phyloP scores from a whole-genome alignment of 2,113 vertebrate species.

The Oryzias woworae region DNA sequence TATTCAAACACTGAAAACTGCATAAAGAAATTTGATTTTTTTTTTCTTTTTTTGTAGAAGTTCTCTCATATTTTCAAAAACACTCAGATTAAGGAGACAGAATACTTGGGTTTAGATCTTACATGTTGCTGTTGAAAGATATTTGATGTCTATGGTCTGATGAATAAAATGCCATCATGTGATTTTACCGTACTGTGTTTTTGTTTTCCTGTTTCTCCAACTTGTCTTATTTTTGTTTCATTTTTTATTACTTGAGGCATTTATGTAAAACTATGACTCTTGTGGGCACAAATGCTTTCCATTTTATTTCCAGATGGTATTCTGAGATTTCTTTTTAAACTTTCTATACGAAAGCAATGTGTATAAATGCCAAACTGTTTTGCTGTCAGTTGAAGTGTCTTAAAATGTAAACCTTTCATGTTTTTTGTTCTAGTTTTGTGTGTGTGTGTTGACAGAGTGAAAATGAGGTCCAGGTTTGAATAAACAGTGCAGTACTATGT shows the following conservation, averaged over 20 bases:
- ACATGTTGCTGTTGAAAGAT: slow-evolving; percentile 16
- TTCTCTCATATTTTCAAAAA: slow-evolving; percentile 5
- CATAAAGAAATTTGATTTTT: not conserved
- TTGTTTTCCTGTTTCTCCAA: slow-evolving; percentile 12
- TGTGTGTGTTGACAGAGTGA: slow-evolving; percentile 24
- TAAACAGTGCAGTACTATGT: slow-evolving; percentile 48
- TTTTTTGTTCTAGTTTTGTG: slow-evolving; percentile 15
- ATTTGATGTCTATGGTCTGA: slow-evolving; percentile 9
- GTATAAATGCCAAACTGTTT: slow-evolving; percentile 15
- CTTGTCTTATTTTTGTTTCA: not conserved
- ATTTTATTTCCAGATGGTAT: not conserved
- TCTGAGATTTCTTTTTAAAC: slow-evolving; percentile 16
- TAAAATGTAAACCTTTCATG: slow-evolving; percentile 31
- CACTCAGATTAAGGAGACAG: not conserved
- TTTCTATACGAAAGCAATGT: slow-evolving; percentile 31
- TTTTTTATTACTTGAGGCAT: slow-evolving; percentile 2
- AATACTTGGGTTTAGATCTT: not conserved
- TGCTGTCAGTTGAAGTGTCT: slow-evolving; percentile 32
- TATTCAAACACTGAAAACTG: slow-evolving; percentile 6
- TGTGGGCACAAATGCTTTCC: slow-evolving; percentile 10
- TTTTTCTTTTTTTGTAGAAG: not conserved
- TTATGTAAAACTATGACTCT: slow-evolving; percentile 10
- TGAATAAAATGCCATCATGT: slow-evolving; percentile 16
- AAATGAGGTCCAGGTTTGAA: slow-evolving; percentile 67
- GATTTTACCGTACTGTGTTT: slow-evolving; percentile 23